These are phyloP conservation scores for Vanessa tameamea DNA, from an alignment of 1,140 invertebrate species.

Conservation along the genomic window DNA sequence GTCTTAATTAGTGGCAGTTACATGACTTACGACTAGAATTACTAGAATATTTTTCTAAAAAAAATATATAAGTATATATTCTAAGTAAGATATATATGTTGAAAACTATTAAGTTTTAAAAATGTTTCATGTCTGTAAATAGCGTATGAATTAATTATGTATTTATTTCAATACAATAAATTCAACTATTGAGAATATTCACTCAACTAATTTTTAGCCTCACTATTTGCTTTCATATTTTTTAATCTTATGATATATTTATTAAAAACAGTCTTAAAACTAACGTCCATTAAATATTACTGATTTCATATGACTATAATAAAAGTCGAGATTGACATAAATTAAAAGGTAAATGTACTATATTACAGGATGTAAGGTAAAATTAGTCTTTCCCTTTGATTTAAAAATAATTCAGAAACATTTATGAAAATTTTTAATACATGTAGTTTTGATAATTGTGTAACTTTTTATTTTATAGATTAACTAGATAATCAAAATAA, in stretches of 20 bases:
- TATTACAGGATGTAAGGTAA: no score
- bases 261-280: neutral
- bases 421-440: no score
- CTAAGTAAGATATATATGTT: neutral
- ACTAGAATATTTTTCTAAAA: constrained; percentile 10
- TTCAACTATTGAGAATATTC: constrained; percentile 14
- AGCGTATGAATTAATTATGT: neutral
- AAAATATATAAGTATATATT: neutral
- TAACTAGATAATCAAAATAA: no score
- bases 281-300: neutral
- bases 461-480: no score
- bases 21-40: constrained; percentile 14
- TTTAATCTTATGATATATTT: constrained; percentile 1
- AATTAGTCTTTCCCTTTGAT: no score
- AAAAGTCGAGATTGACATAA: no score
- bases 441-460: no score
- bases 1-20: constrained; percentile 31
- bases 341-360: no score
- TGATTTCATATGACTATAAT: no score
- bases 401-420: no score
- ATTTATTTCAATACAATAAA: neutral
- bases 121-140: neutral
- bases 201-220: constrained; percentile 42
- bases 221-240: constrained; percentile 74
- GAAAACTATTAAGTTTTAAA: neutral